Base-by-base conservation (phyloP, 2,113 vertebrate genomes). In the Tachysurus fulvidraco region DNA sequence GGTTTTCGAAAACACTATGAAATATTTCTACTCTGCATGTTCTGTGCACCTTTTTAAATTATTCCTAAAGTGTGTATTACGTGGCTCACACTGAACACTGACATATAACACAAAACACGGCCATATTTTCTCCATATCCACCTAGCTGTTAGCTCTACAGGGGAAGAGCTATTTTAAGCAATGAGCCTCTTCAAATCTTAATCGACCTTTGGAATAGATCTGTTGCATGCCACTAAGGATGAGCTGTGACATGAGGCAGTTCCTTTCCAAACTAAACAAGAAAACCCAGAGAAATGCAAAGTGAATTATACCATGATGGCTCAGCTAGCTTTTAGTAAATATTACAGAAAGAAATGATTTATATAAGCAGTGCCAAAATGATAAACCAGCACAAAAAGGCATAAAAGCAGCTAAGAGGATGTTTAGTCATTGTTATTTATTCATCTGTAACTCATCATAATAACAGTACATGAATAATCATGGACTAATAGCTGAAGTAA, bases 101-200 rank as follows among this genome's bases (percentile, higher is more conserved):
- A 67, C 57, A n/a, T 52, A 23, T 59, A 65, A 55, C 41, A 36
- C 25, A 71, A 79, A 59, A 73, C 52, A 52, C 6, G 9, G 80
- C 14, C 59, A 81, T 36, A 59, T 85, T 87, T 88, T 74, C 50
- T 80, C 77, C 64, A 60, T 67, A 86, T 60, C 65, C 41, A 67
- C 73, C 28, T 89, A 65, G 41, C 71, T 73, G 65, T 36, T 71
- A 44, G 44, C 81, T 59, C 77, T 25, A n/a, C 55, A 86, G 52
- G 55, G 25, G 69, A 65, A n/a, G 6, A 50, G 85, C 77, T 88
- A 85, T 86, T 90, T 77, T 86, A 86, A 64, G 82, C 73, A 82
- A 55, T 86, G 41, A 84, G 84, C 76, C 83, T 88, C 67, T 88
- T 82, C 10, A 86, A 88, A 69, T 71, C 77, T 59, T 85, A 73